Percentiles rank a stretch among this genome's conserved stretches.
phyloP scores from a whole-genome alignment of 2,888 invertebrate genomes.

The Dromius quadrimaculatus region DNA sequence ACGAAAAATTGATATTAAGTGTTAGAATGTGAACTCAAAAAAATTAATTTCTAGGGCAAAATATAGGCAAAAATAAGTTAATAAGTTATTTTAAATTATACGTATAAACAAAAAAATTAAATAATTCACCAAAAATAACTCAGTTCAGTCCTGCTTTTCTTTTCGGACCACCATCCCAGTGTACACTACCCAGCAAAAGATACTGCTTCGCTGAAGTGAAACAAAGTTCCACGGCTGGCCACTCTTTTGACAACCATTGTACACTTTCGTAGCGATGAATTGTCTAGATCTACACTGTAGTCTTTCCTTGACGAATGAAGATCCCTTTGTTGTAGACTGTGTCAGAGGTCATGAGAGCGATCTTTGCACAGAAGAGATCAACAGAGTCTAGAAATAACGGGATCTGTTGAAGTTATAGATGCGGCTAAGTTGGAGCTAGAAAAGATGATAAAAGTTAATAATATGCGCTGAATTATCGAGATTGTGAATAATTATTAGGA shows the following conservation, averaged over 20 bases:
- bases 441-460: conserved; percentile 1
- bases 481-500: conserved; percentile 5
- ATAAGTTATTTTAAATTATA: too few relatives aligned
- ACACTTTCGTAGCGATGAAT: conserved; percentile 8
- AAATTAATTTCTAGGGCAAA: too few relatives aligned
- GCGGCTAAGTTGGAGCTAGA: not conserved
- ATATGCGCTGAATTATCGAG: conserved; percentile 12
- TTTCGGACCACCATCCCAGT: not conserved
- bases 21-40: too few relatives aligned
- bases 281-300: not conserved
- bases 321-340: conserved; percentile 27
- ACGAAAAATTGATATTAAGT: too few relatives aligned
- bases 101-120: too few relatives aligned
- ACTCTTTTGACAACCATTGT: conserved; percentile 24
- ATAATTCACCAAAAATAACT: not conserved
- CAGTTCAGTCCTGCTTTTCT: not conserved
- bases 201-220: not conserved
- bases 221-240: not conserved
- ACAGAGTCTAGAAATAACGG: not conserved
- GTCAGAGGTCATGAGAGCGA: conserved; percentile 24
- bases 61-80: too few relatives aligned
- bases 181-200: conserved; percentile 16
- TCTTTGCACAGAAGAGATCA: conserved; percentile 8
- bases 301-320: conserved; percentile 23
- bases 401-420: not conserved